These are phyloP conservation scores for Dinothrombium tinctorium DNA, from an alignment of 1,140 invertebrate genomes.

Conservation along the genomic window DNA sequence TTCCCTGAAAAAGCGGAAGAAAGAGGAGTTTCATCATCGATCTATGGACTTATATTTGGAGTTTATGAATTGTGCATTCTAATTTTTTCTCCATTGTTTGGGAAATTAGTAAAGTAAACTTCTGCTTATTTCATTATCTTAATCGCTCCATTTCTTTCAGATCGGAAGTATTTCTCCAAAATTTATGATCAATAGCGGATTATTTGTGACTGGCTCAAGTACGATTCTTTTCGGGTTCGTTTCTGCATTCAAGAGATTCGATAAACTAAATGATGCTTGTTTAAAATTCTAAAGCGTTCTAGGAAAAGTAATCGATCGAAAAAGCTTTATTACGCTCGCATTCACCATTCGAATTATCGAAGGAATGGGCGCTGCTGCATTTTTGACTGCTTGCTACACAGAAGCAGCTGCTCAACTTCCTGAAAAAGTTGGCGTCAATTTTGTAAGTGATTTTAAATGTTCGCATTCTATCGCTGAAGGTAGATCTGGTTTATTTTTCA, in stretches of 20 bases:
- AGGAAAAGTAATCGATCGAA: constrained; percentile 52
- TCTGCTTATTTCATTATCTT: constrained; percentile 17
- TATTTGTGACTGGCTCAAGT: constrained; percentile 47
- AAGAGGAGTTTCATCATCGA: constrained; percentile 53
- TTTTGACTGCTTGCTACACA: constrained; percentile 70
- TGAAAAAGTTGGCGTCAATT: constrained; percentile 60
- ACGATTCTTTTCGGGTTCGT: constrained; percentile 36
- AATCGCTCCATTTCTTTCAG: not conserved
- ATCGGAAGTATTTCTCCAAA: constrained; percentile 30
- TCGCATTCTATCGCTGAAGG: not conserved
- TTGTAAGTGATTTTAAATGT: constrained; percentile 22
- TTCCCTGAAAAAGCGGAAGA: constrained; percentile 18
- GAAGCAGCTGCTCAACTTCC: constrained; percentile 85
- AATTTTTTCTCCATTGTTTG: constrained; percentile 61
- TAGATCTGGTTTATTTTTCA: not conserved
- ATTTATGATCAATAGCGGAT: constrained; percentile 56
- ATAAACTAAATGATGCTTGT: constrained; percentile 25
- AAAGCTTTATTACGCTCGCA: constrained; percentile 55
- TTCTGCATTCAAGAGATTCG: not conserved
- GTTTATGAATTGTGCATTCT: constrained; percentile 79
- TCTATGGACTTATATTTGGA: constrained; percentile 76
- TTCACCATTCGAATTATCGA: constrained; percentile 68
- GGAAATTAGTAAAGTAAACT: constrained; percentile 35
- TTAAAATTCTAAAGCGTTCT: constrained; percentile 34
- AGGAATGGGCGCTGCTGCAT: constrained; percentile 70